These are phyloP conservation scores for Cygnus atratus DNA, from an alignment of 2,113 vertebrate genomes.

Conservation along the genomic window DNA sequence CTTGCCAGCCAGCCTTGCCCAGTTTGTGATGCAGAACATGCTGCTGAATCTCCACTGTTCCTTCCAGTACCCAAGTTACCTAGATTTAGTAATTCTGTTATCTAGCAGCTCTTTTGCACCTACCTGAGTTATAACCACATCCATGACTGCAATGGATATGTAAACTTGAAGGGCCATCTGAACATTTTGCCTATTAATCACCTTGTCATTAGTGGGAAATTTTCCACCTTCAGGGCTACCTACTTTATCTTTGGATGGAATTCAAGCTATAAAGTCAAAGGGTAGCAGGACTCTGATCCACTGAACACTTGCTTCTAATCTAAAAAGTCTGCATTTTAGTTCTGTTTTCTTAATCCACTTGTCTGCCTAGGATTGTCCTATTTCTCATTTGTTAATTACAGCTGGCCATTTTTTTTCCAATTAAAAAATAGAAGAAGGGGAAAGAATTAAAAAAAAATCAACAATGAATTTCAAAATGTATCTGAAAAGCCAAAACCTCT, in stretches of 20 bases:
- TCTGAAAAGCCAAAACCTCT: conserved; percentile 37
- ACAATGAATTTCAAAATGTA: conserved; percentile 19
- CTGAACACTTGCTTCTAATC: not conserved
- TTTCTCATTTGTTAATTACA: not conserved
- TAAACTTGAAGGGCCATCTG: not conserved
- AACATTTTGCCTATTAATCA: not conserved
- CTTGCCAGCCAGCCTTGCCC: not conserved
- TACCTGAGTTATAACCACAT: not conserved
- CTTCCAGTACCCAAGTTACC: not conserved
- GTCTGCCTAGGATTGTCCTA: not conserved
- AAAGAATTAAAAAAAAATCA: not conserved
- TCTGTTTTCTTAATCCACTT: not conserved
- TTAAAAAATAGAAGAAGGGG: not conserved
- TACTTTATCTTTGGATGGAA: not conserved
- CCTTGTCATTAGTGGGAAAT: not conserved
- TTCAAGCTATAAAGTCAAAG: not conserved
- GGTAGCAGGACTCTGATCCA: not conserved
- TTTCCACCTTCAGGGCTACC: not conserved
- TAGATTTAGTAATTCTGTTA: not conserved
- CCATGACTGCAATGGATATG: not conserved
- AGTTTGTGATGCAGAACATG: not conserved
- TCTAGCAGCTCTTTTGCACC: not conserved
- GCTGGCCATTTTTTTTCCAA: not conserved
- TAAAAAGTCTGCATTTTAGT: not conserved
- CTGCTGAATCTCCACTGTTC: not conserved